These are phyloP conservation scores for Orientallactaga bullata DNA, from an alignment of 2,113 vertebrate genomes.

Conservation along the genomic window DNA sequence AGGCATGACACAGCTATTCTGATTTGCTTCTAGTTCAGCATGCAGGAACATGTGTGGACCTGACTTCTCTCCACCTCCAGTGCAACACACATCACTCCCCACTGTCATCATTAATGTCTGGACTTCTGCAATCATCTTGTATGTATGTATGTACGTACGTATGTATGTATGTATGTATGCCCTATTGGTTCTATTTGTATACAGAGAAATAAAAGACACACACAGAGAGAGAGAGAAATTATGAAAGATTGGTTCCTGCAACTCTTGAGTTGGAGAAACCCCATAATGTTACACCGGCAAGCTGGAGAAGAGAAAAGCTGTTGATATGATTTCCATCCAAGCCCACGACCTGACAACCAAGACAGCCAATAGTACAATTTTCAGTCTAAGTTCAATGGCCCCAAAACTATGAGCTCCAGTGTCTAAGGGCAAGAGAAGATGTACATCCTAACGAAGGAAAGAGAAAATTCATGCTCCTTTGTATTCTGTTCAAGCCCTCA, in stretches of 20 bases:
- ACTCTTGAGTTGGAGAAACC: neutral
- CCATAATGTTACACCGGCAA: neutral
- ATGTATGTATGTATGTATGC: neutral
- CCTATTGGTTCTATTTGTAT: too few relatives aligned
- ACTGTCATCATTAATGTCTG: too few relatives aligned
- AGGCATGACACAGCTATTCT: neutral
- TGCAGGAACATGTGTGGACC: accelerated
- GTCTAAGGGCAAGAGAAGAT: neutral
- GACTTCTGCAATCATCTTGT: neutral
- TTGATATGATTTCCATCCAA: neutral
- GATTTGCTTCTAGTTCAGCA: neutral
- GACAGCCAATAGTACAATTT: neutral
- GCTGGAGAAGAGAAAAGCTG: neutral
- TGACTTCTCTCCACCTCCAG: neutral
- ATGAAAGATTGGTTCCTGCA: neutral
- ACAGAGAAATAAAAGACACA: neutral
- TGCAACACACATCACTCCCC: accelerated
- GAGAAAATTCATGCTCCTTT: neutral
- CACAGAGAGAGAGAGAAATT: neutral
- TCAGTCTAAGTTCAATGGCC: neutral
- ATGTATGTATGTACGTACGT: neutral
- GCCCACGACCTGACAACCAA: neutral
- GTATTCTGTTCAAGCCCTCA: neutral
- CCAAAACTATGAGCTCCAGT: neutral
- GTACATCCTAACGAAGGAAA: neutral